phyloP scores from a whole-genome alignment of 2,113 vertebrate genomes.

The Channa maculata region DNA sequence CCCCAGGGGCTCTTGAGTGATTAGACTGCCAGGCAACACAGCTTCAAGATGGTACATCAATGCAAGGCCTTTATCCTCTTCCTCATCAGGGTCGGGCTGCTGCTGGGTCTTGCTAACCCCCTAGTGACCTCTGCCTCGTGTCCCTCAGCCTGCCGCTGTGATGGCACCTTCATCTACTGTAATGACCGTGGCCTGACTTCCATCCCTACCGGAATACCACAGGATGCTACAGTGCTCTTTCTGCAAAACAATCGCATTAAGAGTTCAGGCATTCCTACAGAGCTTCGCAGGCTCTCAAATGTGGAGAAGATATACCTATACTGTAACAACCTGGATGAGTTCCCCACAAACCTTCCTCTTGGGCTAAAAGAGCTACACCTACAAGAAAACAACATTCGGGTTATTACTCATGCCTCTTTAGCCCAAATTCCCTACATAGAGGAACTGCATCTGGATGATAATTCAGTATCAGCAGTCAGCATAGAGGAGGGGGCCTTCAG shows the following conservation, averaged over 20 bases:
- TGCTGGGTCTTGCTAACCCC: conserved; percentile 91
- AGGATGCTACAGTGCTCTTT: conserved; percentile 97
- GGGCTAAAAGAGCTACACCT: conserved; percentile 97
- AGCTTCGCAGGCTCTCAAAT: conserved; percentile 90
- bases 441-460: conserved; percentile 98
- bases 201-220: conserved; percentile 94
- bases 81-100: conserved; percentile 92
- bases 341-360: conserved; percentile 95
- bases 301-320: conserved; percentile 99
- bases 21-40: conserved; percentile 80
- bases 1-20: conserved; percentile 86
- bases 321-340: conserved; percentile 98
- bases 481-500: conserved; percentile 98
- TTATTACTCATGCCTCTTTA: conserved; percentile 95
- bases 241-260: conserved; percentile 99
- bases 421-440: conserved; percentile 97
- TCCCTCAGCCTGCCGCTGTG: conserved; percentile 95
- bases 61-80: conserved; percentile 92
- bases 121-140: conserved; percentile 91
- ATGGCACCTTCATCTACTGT: conserved; percentile 98
- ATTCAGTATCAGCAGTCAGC: conserved; percentile 97
- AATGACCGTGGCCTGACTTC: conserved; percentile 98
- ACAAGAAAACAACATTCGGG: conserved; percentile 98
- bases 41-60: conserved; percentile 93
- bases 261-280: conserved; percentile 95